Percentiles rank a stretch among this genome's conserved stretches.
These are phyloP conservation scores for Eucriotettix oculatus DNA, from an alignment of 2,888 invertebrate species.

Conservation along the genomic window DNA sequence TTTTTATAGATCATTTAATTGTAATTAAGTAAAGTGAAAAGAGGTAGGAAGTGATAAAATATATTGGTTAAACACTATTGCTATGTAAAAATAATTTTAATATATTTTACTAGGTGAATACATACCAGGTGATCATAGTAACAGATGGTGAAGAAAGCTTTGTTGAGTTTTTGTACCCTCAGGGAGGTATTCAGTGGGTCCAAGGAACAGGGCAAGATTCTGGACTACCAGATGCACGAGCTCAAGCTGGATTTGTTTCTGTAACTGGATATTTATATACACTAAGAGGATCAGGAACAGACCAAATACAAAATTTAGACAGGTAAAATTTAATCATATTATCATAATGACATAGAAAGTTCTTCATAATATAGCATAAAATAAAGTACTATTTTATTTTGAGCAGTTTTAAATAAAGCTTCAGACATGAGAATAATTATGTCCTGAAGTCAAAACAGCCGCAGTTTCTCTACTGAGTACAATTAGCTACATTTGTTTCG, in stretches of 20 bases:
- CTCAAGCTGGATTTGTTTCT: slow-evolving; percentile 82
- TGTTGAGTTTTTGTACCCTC: slow-evolving; percentile 73
- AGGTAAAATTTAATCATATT: slow-evolving; percentile 33
- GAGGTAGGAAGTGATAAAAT: no score
- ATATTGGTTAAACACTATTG: no score
- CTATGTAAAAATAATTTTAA: background rate
- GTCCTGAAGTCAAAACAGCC: no score
- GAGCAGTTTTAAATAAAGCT: no score
- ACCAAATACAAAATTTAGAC: slow-evolving; percentile 62
- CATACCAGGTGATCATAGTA: slow-evolving; percentile 65
- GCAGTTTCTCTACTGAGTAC: no score
- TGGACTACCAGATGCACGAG: slow-evolving; percentile 73
- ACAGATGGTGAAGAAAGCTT: slow-evolving; percentile 67
- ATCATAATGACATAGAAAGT: no score
- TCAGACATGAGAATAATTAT: no score
- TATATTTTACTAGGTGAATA: slow-evolving; percentile 42
- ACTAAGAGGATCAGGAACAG: slow-evolving; percentile 80
- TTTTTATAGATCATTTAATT: no score
- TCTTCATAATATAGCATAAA: no score
- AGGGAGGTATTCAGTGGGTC: slow-evolving; percentile 82
- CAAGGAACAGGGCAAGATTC: slow-evolving; percentile 47
- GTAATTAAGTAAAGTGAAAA: no score
- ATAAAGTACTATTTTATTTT: no score
- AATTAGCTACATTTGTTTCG: no score
- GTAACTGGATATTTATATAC: slow-evolving; percentile 61